Evolutionary conservation across 2,113 vertebrate genomes (phyloP), one percentile per base, ranked within the genome.

Genomic region (Limanda limanda): DNA sequence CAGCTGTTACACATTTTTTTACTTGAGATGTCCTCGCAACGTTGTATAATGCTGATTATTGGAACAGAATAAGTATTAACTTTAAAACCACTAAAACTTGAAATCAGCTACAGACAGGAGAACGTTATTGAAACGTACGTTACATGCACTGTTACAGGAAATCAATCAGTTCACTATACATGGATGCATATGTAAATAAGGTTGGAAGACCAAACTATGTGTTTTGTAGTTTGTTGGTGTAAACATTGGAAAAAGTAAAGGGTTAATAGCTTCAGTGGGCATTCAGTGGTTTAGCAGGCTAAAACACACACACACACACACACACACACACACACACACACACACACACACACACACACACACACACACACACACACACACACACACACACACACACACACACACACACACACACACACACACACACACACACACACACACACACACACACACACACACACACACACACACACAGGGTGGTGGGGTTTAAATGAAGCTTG

Each of bases 81-180:
- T 81, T 63, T 27, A 59, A 70, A 89, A 93, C 91, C 91, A 94
- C 92, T 94, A 90, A 82, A 88, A 83, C 70, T 82, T 75, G 54
- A 86, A 71, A 77, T 74, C 45, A 69, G 74, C 65, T 58, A n/a
- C 35, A 76, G 2, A 68, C 31, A 71, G 21, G 45, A 42, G 67
- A 78, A 27, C 6, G 54, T 71, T 59, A 66, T 11, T 63, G n/a
- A 76, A 66, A 56, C 51, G 8, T 60, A 25, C 9, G 17, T 66
- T 18, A 61, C 25, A 12, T 48, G 40, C 69, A 70, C 81, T 76
- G 70, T 81, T 86, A 74, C 68, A 76, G 52, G 47, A 31, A 74
- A 47, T 21, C 1, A 61, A 57, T 60, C 55, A 15, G 1, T 73
- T 57, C 56, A 0, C n/a, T 60, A 62, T 14, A 40, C 12, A 61